These are phyloP conservation scores for Apeira syringaria DNA, from an alignment of 2,888 invertebrate genomes.

Conservation along the genomic window DNA sequence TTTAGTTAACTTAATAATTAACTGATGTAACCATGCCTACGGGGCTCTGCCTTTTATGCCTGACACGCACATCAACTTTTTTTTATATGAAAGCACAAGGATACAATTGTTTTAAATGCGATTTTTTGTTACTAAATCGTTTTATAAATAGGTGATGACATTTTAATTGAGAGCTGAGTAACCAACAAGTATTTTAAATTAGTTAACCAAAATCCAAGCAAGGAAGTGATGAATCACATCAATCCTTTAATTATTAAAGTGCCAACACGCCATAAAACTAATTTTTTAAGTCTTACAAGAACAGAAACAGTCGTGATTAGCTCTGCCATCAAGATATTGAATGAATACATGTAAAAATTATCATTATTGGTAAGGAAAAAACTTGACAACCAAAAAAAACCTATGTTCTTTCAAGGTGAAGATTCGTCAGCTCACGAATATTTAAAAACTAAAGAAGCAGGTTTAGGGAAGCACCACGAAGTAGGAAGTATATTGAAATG, in stretches of 20 bases:
- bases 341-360: slow-evolving; percentile 71
- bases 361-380: slow-evolving; percentile 69
- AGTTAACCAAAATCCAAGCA: slow-evolving; percentile 45
- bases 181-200: background rate
- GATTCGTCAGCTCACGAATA: slow-evolving; percentile 66
- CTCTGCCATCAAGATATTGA: slow-evolving; percentile 67
- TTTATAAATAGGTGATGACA: slow-evolving; percentile 15
- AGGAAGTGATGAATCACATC: slow-evolving; percentile 63
- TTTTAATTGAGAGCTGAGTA: slow-evolving; percentile 13
- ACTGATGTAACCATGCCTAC: too few relatives aligned
- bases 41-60: too few relatives aligned
- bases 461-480: slow-evolving; percentile 71
- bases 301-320: slow-evolving; percentile 70
- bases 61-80: too few relatives aligned
- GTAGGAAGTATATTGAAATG: slow-evolving; percentile 66
- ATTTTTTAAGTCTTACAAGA: slow-evolving; percentile 55
- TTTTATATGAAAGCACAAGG: too few relatives aligned
- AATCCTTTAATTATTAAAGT: slow-evolving; percentile 54
- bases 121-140: slow-evolving; percentile 9
- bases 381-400: slow-evolving; percentile 63
- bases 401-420: slow-evolving; percentile 74
- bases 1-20: too few relatives aligned
- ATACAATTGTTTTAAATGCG: background rate
- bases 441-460: slow-evolving; percentile 63
- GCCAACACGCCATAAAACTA: too few relatives aligned